Evolutionary conservation across 1,140 invertebrate species (phyloP), one percentile per base, ranked within the genome.

Genomic region (Ceratosolen solmsi): DNA sequence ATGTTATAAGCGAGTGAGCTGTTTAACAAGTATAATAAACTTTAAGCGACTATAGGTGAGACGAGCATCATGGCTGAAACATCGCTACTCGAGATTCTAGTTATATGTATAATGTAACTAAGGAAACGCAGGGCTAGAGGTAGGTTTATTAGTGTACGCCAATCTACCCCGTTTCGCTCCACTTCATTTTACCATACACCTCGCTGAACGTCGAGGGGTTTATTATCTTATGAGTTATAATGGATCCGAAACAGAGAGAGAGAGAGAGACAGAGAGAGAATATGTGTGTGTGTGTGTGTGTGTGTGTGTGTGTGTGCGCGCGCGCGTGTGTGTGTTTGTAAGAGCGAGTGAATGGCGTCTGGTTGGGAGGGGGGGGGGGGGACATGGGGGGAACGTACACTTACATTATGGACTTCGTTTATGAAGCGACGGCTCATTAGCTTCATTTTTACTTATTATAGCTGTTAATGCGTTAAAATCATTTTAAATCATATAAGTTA

Each of bases 111-210:
- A 5, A 87, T 87, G 79, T 85, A 87, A 86, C 85, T 86, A 85
- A 87, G 87, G 85, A 87, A 88, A 88, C 86, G 81, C 81, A 56
- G 51, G 65, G 80, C 25, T 27, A 25, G 80, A 84, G 85, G 85
- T 82, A 83, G 86, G 84, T 86, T 86, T 88, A 88, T 86, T 86
- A 86, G 85, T 82, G 85, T 81, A 86, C 82, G 84, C 83, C 85
- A 86, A 79, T 82, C 83, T 79, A 87, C 85, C 84, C 84, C 84
- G 85, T 86, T 86, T 86, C 84, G 84, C 85, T 87, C 83, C 82
- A 86, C 85, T 85, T 87, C 85, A 85, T 86, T 85, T 74, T 85
- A 72, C 58, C 65, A 81, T 54, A 87, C 84, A 88, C 85, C 84
- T 86, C 85, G 82, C 41, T 88, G 85, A 88, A 84, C 85, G 83